Evolutionary conservation across 2,888 invertebrate genomes (phyloP), one percentile per base, ranked within the genome.

Genomic region (Romanomermis culicivorax): DNA sequence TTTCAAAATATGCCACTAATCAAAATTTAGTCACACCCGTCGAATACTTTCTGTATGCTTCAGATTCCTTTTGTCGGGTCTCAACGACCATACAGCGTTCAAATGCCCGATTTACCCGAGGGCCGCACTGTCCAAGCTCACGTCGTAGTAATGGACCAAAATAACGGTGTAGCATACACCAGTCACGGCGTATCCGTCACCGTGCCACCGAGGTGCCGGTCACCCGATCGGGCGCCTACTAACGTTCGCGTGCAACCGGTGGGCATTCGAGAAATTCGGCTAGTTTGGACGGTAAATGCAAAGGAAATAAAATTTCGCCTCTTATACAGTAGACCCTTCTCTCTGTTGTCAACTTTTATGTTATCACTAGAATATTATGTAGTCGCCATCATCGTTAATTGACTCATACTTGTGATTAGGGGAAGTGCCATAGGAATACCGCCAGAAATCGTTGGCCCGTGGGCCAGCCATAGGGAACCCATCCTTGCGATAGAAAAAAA

Each of bases 251-350:
- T 62, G 17, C 53, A 62, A 1, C 62, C 66, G 4, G 51, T 65
- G 17, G 68, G 68, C 7, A 66, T 68, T n/a, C 65, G 62, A 11
- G 64, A 65, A 56, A 63, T 68, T 47, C 61, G 64, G 20, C 59
- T 68, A 45, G 62, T 60, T n/a, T 67, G 67, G 67, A 61, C 61
- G 54, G 60, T 62, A 7, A 24, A 53, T 25, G 2, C 2, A 14
- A n/a, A 11, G 17, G 25, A 3, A 17, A 43, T 11, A 23, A n/a
- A n/a, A n/a, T n/a, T n/a, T n/a, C n/a, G n/a, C n/a, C n/a, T n/a
- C n/a, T n/a, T n/a, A n/a, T n/a, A n/a, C n/a, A n/a, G n/a, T n/a
- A n/a, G n/a, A n/a, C n/a, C n/a, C n/a, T n/a, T n/a, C n/a, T n/a
- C n/a, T n/a, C n/a, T n/a, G n/a, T n/a, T n/a, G n/a, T n/a, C n/a